Evolutionary conservation across 2,888 invertebrate genomes (phyloP), one percentile per base, ranked within the genome.

Genomic region (Tromatobia lineatoria): DNA sequence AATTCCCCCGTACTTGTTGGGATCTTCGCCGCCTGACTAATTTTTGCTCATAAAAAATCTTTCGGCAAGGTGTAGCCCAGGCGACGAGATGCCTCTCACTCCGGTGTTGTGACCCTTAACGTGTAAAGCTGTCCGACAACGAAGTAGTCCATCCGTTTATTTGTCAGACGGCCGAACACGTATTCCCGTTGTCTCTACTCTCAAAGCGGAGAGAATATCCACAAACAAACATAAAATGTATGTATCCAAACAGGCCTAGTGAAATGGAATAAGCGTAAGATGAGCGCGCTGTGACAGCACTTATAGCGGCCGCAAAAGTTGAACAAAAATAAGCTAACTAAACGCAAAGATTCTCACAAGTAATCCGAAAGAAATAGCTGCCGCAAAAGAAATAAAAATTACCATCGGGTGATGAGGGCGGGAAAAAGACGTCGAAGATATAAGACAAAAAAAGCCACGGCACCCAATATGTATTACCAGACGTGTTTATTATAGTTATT

Each of bases 231-330:
- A 59, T 45, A 59, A 66, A 66, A 73, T 71, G 52, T 47, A 80
- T 80, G 64, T 73, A 74, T 74, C 54, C 66, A 70, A 70, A 81
- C 38, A 75, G 80, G 80, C 80, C 80, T 81, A 78, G 59, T 45
- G 38, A 45, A 67, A 67, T 66, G 23, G 29, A 67, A 80, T 67
- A 66, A 29, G 59, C 50, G 34, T 45, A 59, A 82, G 47, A n/a
- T 11, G 64, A 38, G 61, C 23, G 59, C 13, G 59, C 25, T 45
- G n/a, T 23, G 52, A 76, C 29, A 45, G n/a, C 42, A 47, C 15
- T 29, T 74, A 47, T 67, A 82, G 10, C 10, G 10, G 73, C 47
- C 73, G 52, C 23, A 15, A 61, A 73, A 67, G 52, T 25, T 23
- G 64, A 23, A 42, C 59, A 45, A 52, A 59, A 25, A 13, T 1